Evolutionary conservation across 2,888 invertebrate genomes (phyloP).

Genomic region (Callyntrura guangdongensis): DNA sequence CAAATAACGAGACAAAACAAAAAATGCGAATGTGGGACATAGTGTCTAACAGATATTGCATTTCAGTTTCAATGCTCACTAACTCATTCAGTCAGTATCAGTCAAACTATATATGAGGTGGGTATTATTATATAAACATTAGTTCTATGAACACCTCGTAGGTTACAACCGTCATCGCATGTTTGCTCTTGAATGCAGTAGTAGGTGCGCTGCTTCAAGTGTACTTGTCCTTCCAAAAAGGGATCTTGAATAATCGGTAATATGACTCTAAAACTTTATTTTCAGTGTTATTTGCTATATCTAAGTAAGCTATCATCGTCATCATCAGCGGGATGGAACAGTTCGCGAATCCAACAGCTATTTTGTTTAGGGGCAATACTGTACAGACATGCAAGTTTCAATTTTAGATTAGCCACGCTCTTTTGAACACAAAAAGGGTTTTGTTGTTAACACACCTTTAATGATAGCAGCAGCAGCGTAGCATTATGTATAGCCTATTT

Average conservation of each 20-base stretch:
- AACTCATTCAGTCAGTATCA: no score
- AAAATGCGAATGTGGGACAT: no score
- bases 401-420: constrained; percentile 68
- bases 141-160: no score
- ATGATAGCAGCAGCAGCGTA: neutral
- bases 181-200: neutral
- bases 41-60: no score
- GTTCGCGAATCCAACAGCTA: neutral
- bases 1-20: no score
- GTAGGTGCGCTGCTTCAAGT: neutral
- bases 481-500: neutral
- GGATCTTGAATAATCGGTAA: constrained; percentile 42
- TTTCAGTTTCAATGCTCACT: no score
- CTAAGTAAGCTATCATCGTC: constrained; percentile 41
- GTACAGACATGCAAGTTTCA: constrained; percentile 52
- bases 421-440: constrained; percentile 3
- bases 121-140: no score
- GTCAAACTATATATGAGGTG: no score
- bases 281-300: constrained; percentile 33
- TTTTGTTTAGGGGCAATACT: constrained; percentile 36
- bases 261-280: constrained; percentile 17
- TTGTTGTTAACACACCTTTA: neutral
- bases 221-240: constrained; percentile 32
- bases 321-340: neutral
- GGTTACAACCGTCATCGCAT: no score